These are phyloP conservation scores for Glaucomys volans DNA, from an alignment of 2,113 vertebrate genomes.

Conservation along the genomic window DNA sequence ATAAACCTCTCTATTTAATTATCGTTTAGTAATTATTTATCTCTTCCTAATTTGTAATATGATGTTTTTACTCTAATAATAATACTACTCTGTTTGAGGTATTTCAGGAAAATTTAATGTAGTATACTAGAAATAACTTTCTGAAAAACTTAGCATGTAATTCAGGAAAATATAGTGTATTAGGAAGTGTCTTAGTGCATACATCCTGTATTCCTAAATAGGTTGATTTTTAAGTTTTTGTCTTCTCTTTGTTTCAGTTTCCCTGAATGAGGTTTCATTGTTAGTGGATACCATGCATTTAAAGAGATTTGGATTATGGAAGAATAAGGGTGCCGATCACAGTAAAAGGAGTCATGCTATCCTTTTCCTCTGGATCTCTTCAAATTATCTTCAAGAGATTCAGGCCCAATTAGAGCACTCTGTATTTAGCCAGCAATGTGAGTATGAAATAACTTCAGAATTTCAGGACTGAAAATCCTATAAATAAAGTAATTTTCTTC, in stretches of 20 bases:
- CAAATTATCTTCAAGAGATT: constrained; percentile 86
- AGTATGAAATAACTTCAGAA: constrained; percentile 79
- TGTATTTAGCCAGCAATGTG: constrained; percentile 83
- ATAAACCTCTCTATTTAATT: neutral
- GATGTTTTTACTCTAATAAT: constrained; percentile 18
- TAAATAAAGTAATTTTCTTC: constrained; percentile 23
- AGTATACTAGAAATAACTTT: constrained; percentile 37
- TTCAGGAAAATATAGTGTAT: neutral
- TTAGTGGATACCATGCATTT: constrained; percentile 86
- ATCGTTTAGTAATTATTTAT: constrained; percentile 46
- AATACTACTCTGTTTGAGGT: neutral
- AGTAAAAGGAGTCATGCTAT: constrained; percentile 74
- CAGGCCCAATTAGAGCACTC: constrained; percentile 82
- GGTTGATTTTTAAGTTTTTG: constrained; percentile 46
- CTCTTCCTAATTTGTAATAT: constrained; percentile 44
- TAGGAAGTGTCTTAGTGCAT: neutral
- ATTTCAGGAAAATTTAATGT: constrained; percentile 39
- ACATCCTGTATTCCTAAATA: neutral
- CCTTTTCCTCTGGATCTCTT: constrained; percentile 91
- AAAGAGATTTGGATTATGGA: constrained; percentile 88
- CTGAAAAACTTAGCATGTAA: neutral
- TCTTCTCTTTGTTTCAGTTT: constrained; percentile 82
- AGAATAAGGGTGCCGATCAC: constrained; percentile 68
- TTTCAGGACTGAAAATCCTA: constrained; percentile 1
- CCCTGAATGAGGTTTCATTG: constrained; percentile 82